Evolutionary conservation across 2,888 invertebrate genomes (phyloP), one percentile per base, ranked within the genome.

Genomic region (Chironomus tentans): DNA sequence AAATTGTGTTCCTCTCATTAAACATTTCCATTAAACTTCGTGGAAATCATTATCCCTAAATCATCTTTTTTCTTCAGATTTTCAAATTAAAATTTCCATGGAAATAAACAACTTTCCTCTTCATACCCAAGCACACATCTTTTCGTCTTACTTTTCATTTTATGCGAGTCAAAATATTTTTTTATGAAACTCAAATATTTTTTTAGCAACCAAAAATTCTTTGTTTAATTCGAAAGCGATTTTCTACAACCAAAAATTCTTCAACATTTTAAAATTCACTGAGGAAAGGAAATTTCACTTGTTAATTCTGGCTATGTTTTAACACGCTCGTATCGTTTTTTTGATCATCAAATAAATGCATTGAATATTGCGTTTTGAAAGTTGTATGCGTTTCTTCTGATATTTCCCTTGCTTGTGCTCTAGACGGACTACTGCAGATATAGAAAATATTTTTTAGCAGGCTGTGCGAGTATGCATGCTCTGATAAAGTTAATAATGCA

Each of bases 401-500:
- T 38, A 10, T 38, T 10, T 7, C 10, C 10, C 10, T 38, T 38
- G 38, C 4, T 10, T 38, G 38, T 10, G 38, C 38, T 38, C 38
- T 38, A 38, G 38, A 18, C n/a, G 18, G 15, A 56, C 18, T 18
- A 7, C 4, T 15, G 5, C 15, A 56, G 12, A 56, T 62, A 21
- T 21, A 62, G 12, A 12, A 62, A 62, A 62, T 21, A 18, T 28
- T 28, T 62, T 15, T 62, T 62, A 22, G 24, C 38, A 38, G 38
- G 38, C 38, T 38, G 38, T 38, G 38, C 38, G 56, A 56, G 65
- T 21, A 10, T 7, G 38, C 74, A 74, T 65, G 74, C 74, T 74
- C 74, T 74, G 74, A 68, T 74, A 74, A 74, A 21, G 15, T 10
- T 68, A 22, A 10, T 74, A 68, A 74, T 38, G 13, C 74, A 74